A percentile compares a stretch with the other conserved stretches of the same genome.
phyloP scores from a whole-genome alignment of 2,888 invertebrate species.

The Hyppa rectilinea region DNA sequence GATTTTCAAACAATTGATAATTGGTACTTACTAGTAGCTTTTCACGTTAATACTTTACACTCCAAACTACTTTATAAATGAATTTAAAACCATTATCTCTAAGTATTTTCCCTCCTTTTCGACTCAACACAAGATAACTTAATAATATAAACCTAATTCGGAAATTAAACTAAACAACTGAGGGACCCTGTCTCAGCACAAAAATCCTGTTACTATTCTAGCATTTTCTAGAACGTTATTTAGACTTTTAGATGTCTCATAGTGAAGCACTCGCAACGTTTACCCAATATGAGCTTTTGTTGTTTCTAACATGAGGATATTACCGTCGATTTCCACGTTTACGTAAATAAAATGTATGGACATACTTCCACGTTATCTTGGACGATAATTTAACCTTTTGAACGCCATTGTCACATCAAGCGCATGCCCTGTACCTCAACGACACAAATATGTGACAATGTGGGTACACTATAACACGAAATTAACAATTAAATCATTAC shows the following conservation, averaged over 20 bases:
- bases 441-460: too few relatives aligned
- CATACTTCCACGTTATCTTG: not conserved
- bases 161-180: constrained; percentile 68
- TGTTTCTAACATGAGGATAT: constrained; percentile 1
- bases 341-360: not conserved
- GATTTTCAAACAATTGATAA: not conserved
- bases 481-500: too few relatives aligned
- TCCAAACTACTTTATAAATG: not conserved
- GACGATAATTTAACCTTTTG: too few relatives aligned
- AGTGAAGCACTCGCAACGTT: constrained; percentile 50
- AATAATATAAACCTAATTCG: constrained; percentile 27
- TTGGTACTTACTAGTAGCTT: not conserved
- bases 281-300: constrained; percentile 35
- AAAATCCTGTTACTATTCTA: constrained; percentile 64
- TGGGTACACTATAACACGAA: too few relatives aligned
- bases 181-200: constrained; percentile 86
- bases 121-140: constrained; percentile 46
- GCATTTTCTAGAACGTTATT: constrained; percentile 57
- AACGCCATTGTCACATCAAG: too few relatives aligned
- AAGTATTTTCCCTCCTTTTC: constrained; percentile 22
- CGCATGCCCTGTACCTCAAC: too few relatives aligned
- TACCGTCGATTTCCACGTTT: not conserved
- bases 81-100: not conserved
- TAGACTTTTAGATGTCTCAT: constrained; percentile 54
- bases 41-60: not conserved